phyloP scores from a whole-genome alignment of 2,113 vertebrate species.

The Okapia johnstoni region DNA sequence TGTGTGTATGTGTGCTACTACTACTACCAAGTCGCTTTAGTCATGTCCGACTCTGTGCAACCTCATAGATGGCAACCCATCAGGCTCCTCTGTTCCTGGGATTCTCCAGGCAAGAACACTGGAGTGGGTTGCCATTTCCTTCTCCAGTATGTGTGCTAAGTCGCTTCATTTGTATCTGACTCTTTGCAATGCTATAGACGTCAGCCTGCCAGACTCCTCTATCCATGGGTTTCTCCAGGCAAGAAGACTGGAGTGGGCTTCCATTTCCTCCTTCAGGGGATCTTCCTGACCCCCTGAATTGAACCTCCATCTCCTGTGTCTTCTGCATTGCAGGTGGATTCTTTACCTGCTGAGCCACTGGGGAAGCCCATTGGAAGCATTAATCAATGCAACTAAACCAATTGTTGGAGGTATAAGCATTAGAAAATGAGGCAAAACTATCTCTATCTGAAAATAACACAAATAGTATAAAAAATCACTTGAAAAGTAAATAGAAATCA shows the following conservation, averaged over 20 bases:
- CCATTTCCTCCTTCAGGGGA: background rate
- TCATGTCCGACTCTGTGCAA: rapidly evolving
- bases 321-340: background rate
- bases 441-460: background rate
- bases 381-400: background rate
- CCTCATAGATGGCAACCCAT: background rate
- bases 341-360: background rate
- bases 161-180: background rate
- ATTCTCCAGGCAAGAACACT: background rate
- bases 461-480: background rate
- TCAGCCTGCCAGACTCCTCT: background rate
- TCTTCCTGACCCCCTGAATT: background rate
- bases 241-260: background rate
- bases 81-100: background rate
- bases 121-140: background rate
- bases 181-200: background rate
- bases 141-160: background rate
- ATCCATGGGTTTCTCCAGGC: background rate
- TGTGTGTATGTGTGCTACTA: background rate
- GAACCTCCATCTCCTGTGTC: background rate
- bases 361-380: background rate
- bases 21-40: background rate
- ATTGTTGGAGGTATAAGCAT: background rate
- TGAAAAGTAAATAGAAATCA: background rate
- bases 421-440: background rate